These are phyloP conservation scores for Egretta garzetta DNA, from an alignment of 2,113 vertebrate genomes.

Conservation along the genomic window DNA sequence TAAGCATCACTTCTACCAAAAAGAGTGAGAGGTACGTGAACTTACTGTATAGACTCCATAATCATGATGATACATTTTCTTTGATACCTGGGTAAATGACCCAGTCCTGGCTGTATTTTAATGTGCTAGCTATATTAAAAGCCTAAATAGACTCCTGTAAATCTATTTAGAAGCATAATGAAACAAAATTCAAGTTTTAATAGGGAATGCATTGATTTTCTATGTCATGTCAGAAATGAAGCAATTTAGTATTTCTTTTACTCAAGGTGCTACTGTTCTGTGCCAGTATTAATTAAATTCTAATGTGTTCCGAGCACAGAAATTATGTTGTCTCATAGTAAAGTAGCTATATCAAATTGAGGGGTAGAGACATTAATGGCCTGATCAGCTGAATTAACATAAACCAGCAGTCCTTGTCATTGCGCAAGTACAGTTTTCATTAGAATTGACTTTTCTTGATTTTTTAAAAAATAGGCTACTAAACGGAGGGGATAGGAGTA, in stretches of 20 bases:
- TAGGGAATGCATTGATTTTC: conserved; percentile 45
- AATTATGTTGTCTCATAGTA: conserved; percentile 22
- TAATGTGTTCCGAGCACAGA: conserved; percentile 41
- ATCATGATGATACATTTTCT: not conserved
- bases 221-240: conserved; percentile 58
- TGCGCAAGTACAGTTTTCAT: not conserved
- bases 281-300: conserved; percentile 61
- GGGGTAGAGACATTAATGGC: not conserved
- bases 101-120: conserved; percentile 15
- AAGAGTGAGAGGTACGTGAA: not conserved
- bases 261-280: not conserved
- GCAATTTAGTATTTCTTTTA: conserved; percentile 25
- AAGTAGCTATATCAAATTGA: conserved; percentile 16
- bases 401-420: not conserved
- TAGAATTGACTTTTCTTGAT: not conserved
- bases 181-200: conserved; percentile 47
- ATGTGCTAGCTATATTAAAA: not conserved
- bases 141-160: conserved; percentile 45
- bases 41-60: not conserved
- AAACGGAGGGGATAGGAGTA: not conserved
- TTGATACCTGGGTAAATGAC: not conserved
- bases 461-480: not conserved
- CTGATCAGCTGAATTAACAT: not conserved
- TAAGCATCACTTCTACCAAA: not conserved
- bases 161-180: conserved; percentile 53